A percentile compares a stretch with the other conserved stretches of the same genome.
Conservation (phyloP, 2,888 invertebrate species). For the Noctua comes region DNA sequence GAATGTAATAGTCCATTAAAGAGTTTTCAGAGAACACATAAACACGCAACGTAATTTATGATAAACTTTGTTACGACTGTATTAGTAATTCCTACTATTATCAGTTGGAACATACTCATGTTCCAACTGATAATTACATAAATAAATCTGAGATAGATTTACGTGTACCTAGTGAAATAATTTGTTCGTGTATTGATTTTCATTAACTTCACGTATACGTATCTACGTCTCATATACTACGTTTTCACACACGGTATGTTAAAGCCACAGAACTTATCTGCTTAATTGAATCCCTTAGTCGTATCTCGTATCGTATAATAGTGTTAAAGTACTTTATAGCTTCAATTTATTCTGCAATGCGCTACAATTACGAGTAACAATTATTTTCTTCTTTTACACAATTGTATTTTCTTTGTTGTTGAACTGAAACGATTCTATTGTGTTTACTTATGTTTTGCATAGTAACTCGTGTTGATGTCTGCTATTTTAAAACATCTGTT, state of each 20-base stretch:
- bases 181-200: conserved; percentile 44
- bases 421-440: conserved; percentile 29
- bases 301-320: conserved; percentile 43
- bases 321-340: conserved; percentile 45
- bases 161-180: conserved; percentile 18
- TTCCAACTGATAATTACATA: conserved; percentile 12
- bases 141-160: conserved; percentile 37
- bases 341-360: conserved; percentile 51
- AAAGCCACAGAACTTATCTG: conserved; percentile 41
- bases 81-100: conserved; percentile 41
- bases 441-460: conserved; percentile 30
- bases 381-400: conserved; percentile 44
- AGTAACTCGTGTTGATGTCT: conserved; percentile 15
- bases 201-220: conserved; percentile 16
- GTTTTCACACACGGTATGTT: conserved; percentile 17
- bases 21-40: conserved; percentile 37
- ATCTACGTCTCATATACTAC: neutral
- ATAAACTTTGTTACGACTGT: conserved; percentile 46
- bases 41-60: conserved; percentile 46
- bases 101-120: conserved; percentile 21
- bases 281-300: conserved; percentile 52
- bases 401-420: conserved; percentile 42
- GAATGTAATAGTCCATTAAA: conserved; percentile 54
- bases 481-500: neutral
- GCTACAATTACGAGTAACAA: conserved; percentile 51